Evolutionary conservation across 2,113 vertebrate species (phyloP).

Genomic region (Callipepla californica): DNA sequence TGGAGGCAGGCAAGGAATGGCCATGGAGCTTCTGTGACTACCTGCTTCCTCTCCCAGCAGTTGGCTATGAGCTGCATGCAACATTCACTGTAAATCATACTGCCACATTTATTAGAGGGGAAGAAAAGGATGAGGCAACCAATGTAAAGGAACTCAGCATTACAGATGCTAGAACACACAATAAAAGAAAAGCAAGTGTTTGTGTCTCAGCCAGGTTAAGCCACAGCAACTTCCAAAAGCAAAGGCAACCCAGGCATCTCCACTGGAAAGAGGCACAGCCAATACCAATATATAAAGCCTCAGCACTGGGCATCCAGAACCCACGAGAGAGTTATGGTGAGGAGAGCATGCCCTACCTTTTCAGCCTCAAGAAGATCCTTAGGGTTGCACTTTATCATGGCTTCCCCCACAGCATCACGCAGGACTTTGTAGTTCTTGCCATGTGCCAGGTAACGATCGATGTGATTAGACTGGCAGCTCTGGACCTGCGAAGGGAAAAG

Average conservation of each 20-base stretch:
- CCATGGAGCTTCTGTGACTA: neutral
- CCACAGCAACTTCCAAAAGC: neutral
- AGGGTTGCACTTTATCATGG: conserved; percentile 75
- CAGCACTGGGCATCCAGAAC: neutral
- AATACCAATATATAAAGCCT: neutral
- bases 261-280: neutral
- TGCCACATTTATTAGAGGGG: neutral
- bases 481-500: neutral
- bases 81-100: neutral
- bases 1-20: neutral
- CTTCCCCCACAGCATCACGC: conserved; percentile 83
- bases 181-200: neutral
- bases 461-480: conserved; percentile 64
- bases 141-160: neutral
- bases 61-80: neutral
- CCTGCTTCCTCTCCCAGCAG: neutral
- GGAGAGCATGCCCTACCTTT: conserved; percentile 74
- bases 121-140: neutral
- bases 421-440: conserved; percentile 83
- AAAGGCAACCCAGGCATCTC: neutral
- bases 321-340: rapidly evolving
- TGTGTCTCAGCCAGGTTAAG: neutral
- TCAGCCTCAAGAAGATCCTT: conserved; percentile 64
- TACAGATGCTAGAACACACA: too few relatives aligned
- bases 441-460: conserved; percentile 87